Conservation (phyloP, 2,113 vertebrate genomes). For the Nansenia antarctica region DNA sequence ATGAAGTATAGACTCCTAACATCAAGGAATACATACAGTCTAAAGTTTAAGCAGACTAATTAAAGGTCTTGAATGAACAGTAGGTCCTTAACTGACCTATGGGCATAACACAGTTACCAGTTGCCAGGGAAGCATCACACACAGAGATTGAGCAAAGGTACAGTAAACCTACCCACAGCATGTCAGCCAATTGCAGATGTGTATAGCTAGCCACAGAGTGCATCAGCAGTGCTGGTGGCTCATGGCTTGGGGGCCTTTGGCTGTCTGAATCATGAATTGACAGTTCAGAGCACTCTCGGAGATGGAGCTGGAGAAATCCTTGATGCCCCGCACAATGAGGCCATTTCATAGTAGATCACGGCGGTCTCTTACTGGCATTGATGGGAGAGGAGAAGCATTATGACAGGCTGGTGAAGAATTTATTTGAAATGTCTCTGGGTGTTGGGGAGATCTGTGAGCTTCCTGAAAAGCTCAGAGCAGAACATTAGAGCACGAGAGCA, state of each 20-base stretch:
- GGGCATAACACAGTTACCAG: conserved; percentile 14
- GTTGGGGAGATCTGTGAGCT: conserved; percentile 66
- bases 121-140: conserved; percentile 46
- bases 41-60: background rate
- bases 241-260: conserved; percentile 62
- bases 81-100: conserved; percentile 10
- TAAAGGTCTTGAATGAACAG: background rate
- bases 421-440: conserved; percentile 73
- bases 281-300: conserved; percentile 69
- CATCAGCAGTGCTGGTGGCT: conserved; percentile 59
- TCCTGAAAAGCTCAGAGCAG: conserved; percentile 51
- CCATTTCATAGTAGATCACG: conserved; percentile 67
- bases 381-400: conserved; percentile 69
- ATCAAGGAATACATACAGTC: background rate
- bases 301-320: conserved; percentile 59
- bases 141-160: conserved; percentile 62
- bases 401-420: conserved; percentile 77
- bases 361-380: conserved; percentile 64
- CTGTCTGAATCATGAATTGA: conserved; percentile 73
- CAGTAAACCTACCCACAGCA: conserved; percentile 67
- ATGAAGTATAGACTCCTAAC: too few relatives aligned
- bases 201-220: conserved; percentile 72
- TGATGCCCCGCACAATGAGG: conserved; percentile 67
- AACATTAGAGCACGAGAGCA: conserved; percentile 37
- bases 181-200: conserved; percentile 69